A percentile compares a stretch with the other conserved stretches of the same genome.
Conservation (phyloP, 2,113 vertebrate genomes). For the Motacilla alba region DNA sequence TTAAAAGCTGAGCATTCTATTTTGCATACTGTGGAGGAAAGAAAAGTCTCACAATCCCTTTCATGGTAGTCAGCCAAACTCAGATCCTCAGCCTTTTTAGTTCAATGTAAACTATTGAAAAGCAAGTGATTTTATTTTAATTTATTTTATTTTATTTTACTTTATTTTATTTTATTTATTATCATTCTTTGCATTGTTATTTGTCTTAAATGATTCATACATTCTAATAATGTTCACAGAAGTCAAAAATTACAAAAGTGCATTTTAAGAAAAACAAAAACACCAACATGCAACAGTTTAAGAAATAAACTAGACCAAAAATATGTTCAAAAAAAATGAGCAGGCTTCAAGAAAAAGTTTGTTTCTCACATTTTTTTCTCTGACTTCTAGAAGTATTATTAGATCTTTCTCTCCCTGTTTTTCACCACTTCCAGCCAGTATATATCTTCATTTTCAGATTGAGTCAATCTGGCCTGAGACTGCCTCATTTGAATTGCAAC, state of each 20-base stretch:
- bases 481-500: background rate
- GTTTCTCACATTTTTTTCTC: background rate
- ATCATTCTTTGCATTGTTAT: background rate
- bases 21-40: accelerated
- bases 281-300: background rate
- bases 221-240: background rate
- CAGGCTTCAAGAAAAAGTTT: background rate
- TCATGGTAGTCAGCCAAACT: background rate
- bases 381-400: background rate
- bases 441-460: background rate
- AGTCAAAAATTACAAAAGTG: background rate
- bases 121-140: background rate
- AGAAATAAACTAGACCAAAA: background rate
- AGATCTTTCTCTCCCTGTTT: background rate
- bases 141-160: background rate
- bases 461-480: background rate
- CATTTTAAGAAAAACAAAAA: background rate
- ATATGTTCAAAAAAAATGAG: background rate
- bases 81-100: background rate
- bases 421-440: background rate
- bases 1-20: background rate
- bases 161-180: background rate
- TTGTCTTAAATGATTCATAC: background rate
- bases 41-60: background rate
- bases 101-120: background rate